These are phyloP conservation scores for Coelogynopora nodosa DNA, from an alignment of 2,888 invertebrate species.

Conservation along the genomic window DNA sequence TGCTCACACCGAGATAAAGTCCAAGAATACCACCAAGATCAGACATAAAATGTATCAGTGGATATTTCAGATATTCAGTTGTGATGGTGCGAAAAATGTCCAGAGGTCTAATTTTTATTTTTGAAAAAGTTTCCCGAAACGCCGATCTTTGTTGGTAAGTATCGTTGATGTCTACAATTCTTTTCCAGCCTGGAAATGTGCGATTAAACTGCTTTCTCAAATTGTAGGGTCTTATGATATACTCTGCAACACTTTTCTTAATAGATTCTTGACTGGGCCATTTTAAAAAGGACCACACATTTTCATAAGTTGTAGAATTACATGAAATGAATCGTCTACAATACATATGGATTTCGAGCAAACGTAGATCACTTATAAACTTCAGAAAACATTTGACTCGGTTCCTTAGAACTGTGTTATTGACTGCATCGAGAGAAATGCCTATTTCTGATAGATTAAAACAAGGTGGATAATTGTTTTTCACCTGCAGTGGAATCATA, in stretches of 20 bases:
- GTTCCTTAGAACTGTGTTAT: no score
- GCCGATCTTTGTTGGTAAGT: not conserved
- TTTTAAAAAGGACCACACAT: not conserved
- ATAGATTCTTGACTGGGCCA: not conserved
- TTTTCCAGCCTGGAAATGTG: not conserved
- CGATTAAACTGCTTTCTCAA: not conserved
- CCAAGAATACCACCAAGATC: constrained; percentile 10
- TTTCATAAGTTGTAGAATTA: not conserved
- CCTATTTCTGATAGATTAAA: no score
- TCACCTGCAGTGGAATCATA: not conserved
- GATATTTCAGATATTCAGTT: not conserved
- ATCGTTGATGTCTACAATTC: not conserved
- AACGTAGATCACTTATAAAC: no score
- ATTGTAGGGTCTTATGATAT: not conserved
- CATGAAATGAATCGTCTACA: no score
- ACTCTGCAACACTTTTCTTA: not conserved
- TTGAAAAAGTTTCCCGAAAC: not conserved
- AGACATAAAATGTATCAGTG: not conserved
- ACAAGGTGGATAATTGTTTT: not conserved
- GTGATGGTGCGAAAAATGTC: not conserved
- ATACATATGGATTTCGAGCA: no score
- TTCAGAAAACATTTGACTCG: no score
- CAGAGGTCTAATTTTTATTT: not conserved
- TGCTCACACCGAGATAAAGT: not conserved
- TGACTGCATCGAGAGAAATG: no score